Evolutionary conservation across 2,888 invertebrate species (phyloP).

Genomic region (Campopleginae sp.): DNA sequence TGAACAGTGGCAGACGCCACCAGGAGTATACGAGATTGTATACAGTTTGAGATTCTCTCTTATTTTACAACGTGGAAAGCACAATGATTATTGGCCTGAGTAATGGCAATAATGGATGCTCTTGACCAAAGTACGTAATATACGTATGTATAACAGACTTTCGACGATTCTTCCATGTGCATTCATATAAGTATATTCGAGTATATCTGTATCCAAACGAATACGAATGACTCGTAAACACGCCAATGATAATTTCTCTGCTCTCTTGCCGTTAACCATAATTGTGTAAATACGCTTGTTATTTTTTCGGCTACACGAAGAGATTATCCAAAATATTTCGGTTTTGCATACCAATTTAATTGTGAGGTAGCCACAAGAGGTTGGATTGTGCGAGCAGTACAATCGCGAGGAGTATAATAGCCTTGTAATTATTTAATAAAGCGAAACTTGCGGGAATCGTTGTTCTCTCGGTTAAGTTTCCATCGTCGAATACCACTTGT

Average conservation of each 20-base stretch:
- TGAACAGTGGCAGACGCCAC: conserved; percentile 41
- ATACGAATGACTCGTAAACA: conserved; percentile 61
- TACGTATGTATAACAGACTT: conserved; percentile 41
- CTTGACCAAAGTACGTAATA: conserved; percentile 50
- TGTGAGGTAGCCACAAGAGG: conserved; percentile 28
- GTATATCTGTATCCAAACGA: conserved; percentile 25
- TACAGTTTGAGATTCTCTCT: conserved; percentile 57
- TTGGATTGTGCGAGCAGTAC: not conserved
- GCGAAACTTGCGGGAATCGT: not conserved
- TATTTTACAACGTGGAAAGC: conserved; percentile 67
- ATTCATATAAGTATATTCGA: not conserved
- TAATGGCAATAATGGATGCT: conserved; percentile 67
- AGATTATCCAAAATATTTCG: conserved; percentile 49
- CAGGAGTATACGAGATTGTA: conserved; percentile 53
- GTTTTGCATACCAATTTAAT: conserved; percentile 55
- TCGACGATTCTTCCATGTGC: conserved; percentile 17
- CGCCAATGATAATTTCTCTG: conserved; percentile 50
- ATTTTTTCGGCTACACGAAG: conserved; percentile 35
- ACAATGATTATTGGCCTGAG: conserved; percentile 70
- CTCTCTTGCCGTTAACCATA: conserved; percentile 45
- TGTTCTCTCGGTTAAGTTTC: conserved; percentile 25
- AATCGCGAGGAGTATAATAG: conserved; percentile 5
- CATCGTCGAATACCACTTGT: conserved; percentile 26
- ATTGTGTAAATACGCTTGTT: conserved; percentile 42
- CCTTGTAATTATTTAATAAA: not conserved